Evolutionary conservation across 2,797 vertebrate species (phyloP).

Genomic region (Odontamblyopus rebecca): DNA sequence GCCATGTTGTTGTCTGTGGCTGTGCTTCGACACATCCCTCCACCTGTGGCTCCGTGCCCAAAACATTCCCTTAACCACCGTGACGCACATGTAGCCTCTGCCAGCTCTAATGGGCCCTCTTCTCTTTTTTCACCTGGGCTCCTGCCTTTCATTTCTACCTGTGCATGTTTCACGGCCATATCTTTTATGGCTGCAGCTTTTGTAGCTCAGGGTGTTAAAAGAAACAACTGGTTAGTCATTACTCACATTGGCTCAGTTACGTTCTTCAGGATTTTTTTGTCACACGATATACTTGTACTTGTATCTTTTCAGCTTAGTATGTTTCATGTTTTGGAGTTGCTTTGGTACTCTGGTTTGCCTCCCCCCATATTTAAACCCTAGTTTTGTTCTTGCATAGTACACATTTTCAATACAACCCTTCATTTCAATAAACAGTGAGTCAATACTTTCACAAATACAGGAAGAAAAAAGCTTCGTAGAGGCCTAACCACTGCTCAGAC

Average conservation of each 20-base stretch:
- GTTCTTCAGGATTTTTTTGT: background rate
- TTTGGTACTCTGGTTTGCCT: too few species aligned
- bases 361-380: too few species aligned
- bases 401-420: too few species aligned
- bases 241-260: background rate
- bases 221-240: background rate
- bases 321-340: too few species aligned
- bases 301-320: too few species aligned
- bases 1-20: slow-evolving; percentile 54
- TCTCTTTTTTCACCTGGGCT: slow-evolving; percentile 50
- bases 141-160: slow-evolving; percentile 67
- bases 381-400: too few species aligned
- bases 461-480: too few species aligned
- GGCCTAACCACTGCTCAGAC: too few species aligned
- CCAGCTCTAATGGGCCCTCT: slow-evolving; percentile 50
- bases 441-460: too few species aligned
- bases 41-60: slow-evolving; percentile 65
- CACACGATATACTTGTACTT: background rate
- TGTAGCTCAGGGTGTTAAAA: background rate
- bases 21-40: slow-evolving; percentile 70
- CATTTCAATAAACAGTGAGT: too few species aligned
- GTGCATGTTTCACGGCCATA: background rate
- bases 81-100: slow-evolving; percentile 73
- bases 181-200: background rate
- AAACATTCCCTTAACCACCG: slow-evolving; percentile 71